These are phyloP conservation scores for Typhlomys cinereus DNA, from an alignment of 2,113 vertebrate genomes.

Conservation along the genomic window DNA sequence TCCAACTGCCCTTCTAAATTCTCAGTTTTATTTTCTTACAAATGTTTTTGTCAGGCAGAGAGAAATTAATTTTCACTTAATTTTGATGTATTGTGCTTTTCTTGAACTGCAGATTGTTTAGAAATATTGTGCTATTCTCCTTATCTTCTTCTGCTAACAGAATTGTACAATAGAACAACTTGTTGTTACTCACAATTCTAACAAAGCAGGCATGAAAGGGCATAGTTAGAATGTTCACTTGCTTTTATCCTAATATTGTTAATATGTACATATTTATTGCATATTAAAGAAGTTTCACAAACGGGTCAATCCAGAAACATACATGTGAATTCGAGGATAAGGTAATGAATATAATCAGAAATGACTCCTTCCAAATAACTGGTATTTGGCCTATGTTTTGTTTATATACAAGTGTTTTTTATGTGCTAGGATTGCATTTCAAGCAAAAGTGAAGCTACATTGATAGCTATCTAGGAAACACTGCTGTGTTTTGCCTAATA, in stretches of 20 bases:
- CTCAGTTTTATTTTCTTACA: constrained; percentile 25
- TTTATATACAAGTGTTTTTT: background rate
- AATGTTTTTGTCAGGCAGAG: background rate
- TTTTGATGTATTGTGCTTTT: background rate
- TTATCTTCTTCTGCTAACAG: background rate
- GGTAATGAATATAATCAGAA: background rate
- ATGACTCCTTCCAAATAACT: background rate
- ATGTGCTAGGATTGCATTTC: background rate
- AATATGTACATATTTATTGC: constrained; percentile 14
- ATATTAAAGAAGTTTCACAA: constrained; percentile 18
- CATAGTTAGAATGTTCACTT: background rate
- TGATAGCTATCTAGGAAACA: background rate
- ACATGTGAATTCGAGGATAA: background rate
- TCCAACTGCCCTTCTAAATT: constrained; percentile 5
- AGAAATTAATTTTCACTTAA: background rate
- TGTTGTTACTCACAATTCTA: background rate
- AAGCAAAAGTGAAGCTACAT: background rate
- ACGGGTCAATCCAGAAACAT: constrained; percentile 39
- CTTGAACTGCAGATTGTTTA: constrained; percentile 41
- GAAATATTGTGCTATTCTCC: background rate
- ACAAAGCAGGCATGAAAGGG: constrained; percentile 30
- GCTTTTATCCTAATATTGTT: background rate
- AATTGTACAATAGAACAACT: background rate
- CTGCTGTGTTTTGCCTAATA: background rate
- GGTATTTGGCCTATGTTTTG: background rate